Evolutionary conservation across 1,140 invertebrate genomes (phyloP).

Genomic region (Drosophila aff.): DNA sequence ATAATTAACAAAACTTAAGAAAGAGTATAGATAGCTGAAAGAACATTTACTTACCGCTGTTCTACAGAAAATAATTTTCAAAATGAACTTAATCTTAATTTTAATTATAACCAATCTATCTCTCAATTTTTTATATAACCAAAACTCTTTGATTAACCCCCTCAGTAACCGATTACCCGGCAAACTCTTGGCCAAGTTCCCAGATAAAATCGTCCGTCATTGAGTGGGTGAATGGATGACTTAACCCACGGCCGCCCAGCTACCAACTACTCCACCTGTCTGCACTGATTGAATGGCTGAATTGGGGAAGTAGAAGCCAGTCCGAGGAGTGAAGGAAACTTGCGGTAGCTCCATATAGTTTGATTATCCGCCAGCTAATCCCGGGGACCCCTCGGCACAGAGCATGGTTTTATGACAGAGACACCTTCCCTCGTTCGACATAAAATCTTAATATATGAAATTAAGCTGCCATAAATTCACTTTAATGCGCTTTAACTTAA

Average conservation of each 20-base stretch:
- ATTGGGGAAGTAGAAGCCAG: neutral
- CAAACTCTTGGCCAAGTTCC: slow-evolving; percentile 63
- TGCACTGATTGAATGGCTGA: slow-evolving; percentile 67
- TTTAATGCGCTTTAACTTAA: slow-evolving; percentile 83
- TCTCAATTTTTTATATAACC: too few species aligned
- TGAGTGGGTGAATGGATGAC: slow-evolving; percentile 60
- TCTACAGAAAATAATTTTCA: too few species aligned
- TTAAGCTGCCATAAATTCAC: slow-evolving; percentile 83
- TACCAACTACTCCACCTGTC: slow-evolving; percentile 51
- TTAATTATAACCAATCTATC: too few species aligned
- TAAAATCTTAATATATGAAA: slow-evolving; percentile 84
- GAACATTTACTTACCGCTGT: too few species aligned
- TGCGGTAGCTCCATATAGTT: slow-evolving; percentile 48
- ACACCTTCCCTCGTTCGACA: slow-evolving; percentile 22
- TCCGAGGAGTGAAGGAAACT: slow-evolving; percentile 1
- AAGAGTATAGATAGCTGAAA: too few species aligned
- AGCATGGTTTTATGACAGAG: slow-evolving; percentile 30
- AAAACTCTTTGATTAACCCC: slow-evolving; percentile 12
- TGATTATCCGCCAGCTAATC: slow-evolving; percentile 72
- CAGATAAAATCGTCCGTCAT: slow-evolving; percentile 58
- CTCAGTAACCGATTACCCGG: slow-evolving; percentile 34
- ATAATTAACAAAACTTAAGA: too few species aligned
- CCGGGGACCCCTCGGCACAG: slow-evolving; percentile 16
- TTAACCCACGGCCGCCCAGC: slow-evolving; percentile 30
- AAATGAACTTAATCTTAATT: too few species aligned